Conservation (phyloP, 1,140 invertebrate species). For the Octopus sinensis region DNA sequence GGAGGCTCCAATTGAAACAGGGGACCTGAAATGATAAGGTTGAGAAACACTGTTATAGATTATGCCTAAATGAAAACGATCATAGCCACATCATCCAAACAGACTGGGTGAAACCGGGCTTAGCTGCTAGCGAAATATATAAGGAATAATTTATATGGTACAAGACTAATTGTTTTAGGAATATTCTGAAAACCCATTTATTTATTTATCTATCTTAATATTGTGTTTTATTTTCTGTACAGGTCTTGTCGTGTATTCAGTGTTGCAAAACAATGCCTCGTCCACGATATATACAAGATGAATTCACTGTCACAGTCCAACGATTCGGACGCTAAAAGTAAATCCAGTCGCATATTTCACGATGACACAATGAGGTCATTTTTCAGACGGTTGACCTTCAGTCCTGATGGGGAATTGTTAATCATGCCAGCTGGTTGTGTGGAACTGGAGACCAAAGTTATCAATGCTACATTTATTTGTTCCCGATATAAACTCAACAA, state of each 20-base stretch:
- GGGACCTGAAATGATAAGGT: too few species aligned
- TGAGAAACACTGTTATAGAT: too few species aligned
- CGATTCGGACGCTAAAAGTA: conserved; percentile 32
- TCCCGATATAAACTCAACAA: conserved; percentile 70
- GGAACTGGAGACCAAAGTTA: conserved; percentile 53
- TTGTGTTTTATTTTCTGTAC: conserved; percentile 20
- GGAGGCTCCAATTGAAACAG: too few species aligned
- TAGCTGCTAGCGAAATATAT: too few species aligned
- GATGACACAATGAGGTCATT: conserved; percentile 94
- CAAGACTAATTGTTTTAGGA: not conserved
- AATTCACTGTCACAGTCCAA: conserved; percentile 37
- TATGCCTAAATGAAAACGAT: too few species aligned
- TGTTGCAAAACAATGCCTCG: conserved; percentile 68
- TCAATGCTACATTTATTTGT: conserved; percentile 77
- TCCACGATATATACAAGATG: conserved; percentile 71
- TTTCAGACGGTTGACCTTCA: conserved; percentile 82
- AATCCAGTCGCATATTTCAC: conserved; percentile 70
- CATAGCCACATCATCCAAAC: too few species aligned
- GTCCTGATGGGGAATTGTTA: conserved; percentile 83
- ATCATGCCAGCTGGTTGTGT: conserved; percentile 68
- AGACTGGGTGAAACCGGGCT: too few species aligned
- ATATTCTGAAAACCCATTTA: not conserved
- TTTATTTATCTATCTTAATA: not conserved
- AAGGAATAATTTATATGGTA: too few species aligned
- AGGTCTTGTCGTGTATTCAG: conserved; percentile 76